Evolutionary conservation across 2,113 vertebrate species (phyloP).

Genomic region (Sminthopsis crassicaudata): DNA sequence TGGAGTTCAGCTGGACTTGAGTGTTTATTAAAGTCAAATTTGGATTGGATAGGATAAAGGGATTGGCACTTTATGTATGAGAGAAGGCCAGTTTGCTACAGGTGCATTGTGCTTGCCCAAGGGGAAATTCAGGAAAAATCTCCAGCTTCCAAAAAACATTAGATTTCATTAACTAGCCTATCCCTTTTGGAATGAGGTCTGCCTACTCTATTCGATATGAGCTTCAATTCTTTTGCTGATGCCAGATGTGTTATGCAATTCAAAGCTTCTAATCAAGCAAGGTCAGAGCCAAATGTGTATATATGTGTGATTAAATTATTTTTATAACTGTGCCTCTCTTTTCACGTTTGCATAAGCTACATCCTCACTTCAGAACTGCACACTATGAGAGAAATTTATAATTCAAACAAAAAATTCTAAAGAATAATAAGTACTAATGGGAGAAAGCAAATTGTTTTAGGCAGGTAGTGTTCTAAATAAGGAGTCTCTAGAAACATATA

Average conservation of each 20-base stretch:
- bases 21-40: neutral
- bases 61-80: slow-evolving; percentile 16
- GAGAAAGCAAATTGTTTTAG: neutral
- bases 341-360: slow-evolving; percentile 7
- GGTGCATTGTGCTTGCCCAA: slow-evolving; percentile 25
- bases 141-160: slow-evolving; percentile 30
- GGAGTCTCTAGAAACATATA: neutral
- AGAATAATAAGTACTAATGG: neutral
- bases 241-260: slow-evolving; percentile 34
- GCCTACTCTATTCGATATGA: slow-evolving; percentile 18
- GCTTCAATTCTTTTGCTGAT: slow-evolving; percentile 32
- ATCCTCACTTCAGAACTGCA: neutral
- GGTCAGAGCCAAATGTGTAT: neutral
- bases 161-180: slow-evolving; percentile 46
- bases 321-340: neutral
- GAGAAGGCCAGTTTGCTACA: slow-evolving; percentile 19
- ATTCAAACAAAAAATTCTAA: neutral
- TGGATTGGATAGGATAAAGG: neutral
- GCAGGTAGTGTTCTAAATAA: neutral
- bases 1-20: neutral
- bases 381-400: neutral
- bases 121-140: slow-evolving; percentile 29
- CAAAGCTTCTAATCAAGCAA: slow-evolving; percentile 27
- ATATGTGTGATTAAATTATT: neutral
- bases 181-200: neutral